phyloP scores from a whole-genome alignment of 2,888 invertebrate species.

The Sipha maydis region DNA sequence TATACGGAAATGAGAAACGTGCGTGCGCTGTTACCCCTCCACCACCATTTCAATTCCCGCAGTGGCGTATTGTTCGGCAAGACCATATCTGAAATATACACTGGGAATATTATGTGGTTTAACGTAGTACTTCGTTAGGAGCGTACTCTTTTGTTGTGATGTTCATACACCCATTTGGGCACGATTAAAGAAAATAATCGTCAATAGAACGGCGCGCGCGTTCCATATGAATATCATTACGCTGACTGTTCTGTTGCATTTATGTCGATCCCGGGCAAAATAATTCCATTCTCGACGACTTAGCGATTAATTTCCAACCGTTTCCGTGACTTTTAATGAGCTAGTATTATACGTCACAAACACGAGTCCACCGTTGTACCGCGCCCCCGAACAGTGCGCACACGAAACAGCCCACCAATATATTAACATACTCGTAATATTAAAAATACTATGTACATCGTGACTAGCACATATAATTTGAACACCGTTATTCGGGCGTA shows the following conservation, averaged over 20 bases:
- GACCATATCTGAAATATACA: conserved; percentile 25
- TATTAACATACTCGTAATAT: too few species aligned
- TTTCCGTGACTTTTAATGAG: not conserved
- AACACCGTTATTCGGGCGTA: too few species aligned
- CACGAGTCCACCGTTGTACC: too few species aligned
- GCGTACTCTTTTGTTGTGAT: not conserved
- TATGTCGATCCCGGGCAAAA: not conserved
- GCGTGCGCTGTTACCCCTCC: not conserved
- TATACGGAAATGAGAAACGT: conserved; percentile 20
- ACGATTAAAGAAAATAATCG: conserved; percentile 9
- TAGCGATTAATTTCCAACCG: not conserved
- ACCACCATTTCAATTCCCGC: conserved; percentile 3
- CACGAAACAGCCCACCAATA: too few species aligned
- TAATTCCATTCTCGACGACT: not conserved
- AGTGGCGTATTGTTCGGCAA: conserved; percentile 3
- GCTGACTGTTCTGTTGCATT: not conserved
- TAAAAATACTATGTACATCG: too few species aligned
- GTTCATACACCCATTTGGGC: not conserved
- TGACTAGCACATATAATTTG: too few species aligned
- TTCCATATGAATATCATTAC: conserved; percentile 29
- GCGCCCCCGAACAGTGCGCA: too few species aligned
- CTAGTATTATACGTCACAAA: too few species aligned
- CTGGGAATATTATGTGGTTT: conserved; percentile 27
- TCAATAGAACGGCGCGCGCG: not conserved
- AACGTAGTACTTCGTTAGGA: not conserved